A percentile compares a stretch with the other conserved stretches of the same genome.
Conservation (phyloP, 2,113 vertebrate genomes). For the Empidonax traillii region DNA sequence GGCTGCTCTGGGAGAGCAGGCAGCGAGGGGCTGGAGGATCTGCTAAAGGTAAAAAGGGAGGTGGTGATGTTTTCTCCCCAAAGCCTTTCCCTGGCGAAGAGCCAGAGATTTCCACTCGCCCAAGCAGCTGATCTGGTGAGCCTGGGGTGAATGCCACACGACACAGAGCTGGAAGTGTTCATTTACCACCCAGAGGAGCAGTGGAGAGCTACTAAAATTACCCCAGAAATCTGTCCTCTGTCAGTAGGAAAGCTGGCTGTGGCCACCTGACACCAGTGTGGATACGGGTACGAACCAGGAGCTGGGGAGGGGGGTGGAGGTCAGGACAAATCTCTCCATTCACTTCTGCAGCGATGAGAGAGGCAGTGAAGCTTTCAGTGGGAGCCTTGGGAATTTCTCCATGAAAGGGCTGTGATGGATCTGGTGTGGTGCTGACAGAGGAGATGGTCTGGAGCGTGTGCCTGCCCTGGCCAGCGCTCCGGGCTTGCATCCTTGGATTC, state of each 20-base stretch:
- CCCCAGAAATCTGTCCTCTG: neutral
- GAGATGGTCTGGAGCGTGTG: neutral
- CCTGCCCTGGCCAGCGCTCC: neutral
- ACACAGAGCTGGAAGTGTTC: neutral
- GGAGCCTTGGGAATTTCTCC: neutral
- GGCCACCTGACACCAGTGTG: neutral
- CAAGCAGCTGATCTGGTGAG: neutral
- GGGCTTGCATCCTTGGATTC: neutral
- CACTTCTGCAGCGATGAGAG: neutral
- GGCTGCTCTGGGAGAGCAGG: conserved; percentile 6
- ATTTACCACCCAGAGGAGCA: neutral
- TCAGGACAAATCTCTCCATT: conserved; percentile 4
- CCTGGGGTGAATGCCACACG: fast-evolving
- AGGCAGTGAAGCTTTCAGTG: neutral
- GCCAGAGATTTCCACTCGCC: neutral
- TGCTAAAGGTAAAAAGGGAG: neutral
- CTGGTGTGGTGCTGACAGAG: neutral
- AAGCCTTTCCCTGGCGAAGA: neutral
- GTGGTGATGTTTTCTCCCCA: neutral
- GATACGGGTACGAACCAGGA: neutral
- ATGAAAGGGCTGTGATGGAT: neutral
- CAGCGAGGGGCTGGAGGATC: neutral
- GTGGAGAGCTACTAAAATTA: neutral
- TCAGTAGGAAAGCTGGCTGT: neutral
- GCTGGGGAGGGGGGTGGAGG: neutral